Base-by-base conservation (phyloP, 1,140 invertebrate species). In the Luehdorfia chinensis region DNA sequence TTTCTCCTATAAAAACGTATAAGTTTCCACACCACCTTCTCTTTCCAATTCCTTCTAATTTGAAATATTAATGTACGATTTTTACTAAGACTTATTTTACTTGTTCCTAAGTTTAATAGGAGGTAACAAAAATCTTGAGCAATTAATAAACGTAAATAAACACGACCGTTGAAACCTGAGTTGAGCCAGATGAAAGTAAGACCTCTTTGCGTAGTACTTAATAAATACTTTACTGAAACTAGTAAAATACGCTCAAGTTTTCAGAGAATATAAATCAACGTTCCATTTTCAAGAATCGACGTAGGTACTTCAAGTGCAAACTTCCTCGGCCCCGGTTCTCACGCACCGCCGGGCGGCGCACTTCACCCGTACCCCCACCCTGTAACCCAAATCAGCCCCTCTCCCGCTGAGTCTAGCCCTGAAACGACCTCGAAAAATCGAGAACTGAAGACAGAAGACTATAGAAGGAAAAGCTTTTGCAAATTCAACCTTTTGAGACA, bases 351-450 rank as follows among this genome's bases (percentile, higher is more conserved):
- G 21, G 30, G 39, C 11, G 18, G 16, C 23, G 21, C 21, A 14
- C 37, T 25, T 27, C 32, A 11, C 9, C 45, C 37, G 14, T 11
- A 12, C 36, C 16, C 32, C 16, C 5, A 19, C 44, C 27, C 18
- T 16, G 37, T 41, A 41, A 41, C 37, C 37, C 23, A 41, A 41
- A 41, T 27, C 37, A n/a, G n/a, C 28, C 18, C 8, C 7, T 16
- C 43, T 19, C 33, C 53, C 31, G 33, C 46, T 19, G 36, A 41
- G 34, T 50, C 47, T 50, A 27, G 36, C 31, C 45, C 14, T 19
- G 31, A 19, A 37, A 41, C 53, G 31, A 54, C 51, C 31, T 51
- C 48, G 46, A 50, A 54, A 49, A 75, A 55, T 68, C 65, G 48
- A 62, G 50, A 55, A 7, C 37, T 18, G 14, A 15, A 15, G 39